Percentiles rank a stretch among this genome's conserved stretches.
These are phyloP conservation scores for Prolemur simus DNA, from an alignment of 2,113 vertebrate species.

Conservation along the genomic window DNA sequence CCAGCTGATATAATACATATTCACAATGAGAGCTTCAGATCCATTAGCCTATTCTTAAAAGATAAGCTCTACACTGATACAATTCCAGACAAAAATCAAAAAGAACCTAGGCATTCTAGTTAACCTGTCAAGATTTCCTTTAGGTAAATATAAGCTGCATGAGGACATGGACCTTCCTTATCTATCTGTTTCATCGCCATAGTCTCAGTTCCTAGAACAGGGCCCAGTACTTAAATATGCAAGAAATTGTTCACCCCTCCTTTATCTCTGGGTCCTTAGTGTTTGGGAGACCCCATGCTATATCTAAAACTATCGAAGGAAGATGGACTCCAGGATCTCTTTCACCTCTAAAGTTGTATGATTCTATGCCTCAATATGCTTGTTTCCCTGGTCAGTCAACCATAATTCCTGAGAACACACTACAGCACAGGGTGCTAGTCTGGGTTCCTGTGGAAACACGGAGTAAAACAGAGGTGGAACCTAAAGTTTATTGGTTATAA, in stretches of 20 bases:
- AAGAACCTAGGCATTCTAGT: not conserved
- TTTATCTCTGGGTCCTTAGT: not conserved
- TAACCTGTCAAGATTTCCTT: not conserved
- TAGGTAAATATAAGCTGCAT: not conserved
- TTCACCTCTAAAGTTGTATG: not conserved
- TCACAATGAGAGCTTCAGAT: constrained; percentile 21
- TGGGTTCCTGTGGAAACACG: not conserved
- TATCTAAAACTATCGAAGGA: not conserved
- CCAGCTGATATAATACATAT: not conserved
- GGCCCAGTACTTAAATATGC: not conserved
- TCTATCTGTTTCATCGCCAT: not conserved
- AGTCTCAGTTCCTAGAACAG: not conserved
- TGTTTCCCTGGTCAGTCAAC: not conserved
- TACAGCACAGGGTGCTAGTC: not conserved
- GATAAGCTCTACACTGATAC: not conserved
- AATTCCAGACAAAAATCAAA: constrained; percentile 6
- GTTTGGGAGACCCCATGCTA: not conserved
- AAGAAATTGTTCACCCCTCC: not conserved
- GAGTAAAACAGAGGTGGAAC: not conserved
- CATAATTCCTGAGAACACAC: not conserved
- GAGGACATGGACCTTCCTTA: not conserved
- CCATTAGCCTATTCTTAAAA: not conserved
- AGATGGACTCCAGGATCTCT: not conserved
- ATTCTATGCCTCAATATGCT: not conserved
- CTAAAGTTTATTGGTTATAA: not conserved